Evolutionary conservation across 1,140 invertebrate species (phyloP).

Genomic region (Zaprionus vittiger): DNA sequence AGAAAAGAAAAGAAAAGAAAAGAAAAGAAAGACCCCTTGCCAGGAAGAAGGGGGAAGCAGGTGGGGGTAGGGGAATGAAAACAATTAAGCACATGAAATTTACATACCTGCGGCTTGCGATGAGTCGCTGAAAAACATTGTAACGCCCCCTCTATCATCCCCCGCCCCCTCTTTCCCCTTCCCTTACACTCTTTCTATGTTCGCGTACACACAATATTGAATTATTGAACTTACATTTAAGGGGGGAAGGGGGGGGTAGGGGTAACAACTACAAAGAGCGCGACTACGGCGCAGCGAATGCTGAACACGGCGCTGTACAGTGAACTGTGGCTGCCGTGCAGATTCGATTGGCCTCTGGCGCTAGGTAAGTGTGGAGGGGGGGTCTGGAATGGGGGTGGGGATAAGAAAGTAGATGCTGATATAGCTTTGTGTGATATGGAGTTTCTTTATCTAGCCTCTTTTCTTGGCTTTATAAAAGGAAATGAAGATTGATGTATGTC

Average conservation of each 20-base stretch:
- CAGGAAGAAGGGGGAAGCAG: constrained; percentile 20
- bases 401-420: neutral
- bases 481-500: neutral
- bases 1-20: constrained; percentile 10
- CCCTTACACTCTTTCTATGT: neutral
- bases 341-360: constrained; percentile 8
- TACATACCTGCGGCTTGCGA: constrained; percentile 74
- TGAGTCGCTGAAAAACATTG: constrained; percentile 65
- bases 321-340: constrained; percentile 3
- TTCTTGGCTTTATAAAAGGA: neutral
- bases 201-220: constrained; percentile 9
- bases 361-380: neutral
- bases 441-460: neutral
- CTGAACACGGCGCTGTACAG: constrained; percentile 1
- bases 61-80: constrained; percentile 29
- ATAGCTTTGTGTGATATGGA: neutral
- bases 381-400: neutral
- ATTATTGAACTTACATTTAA: neutral
- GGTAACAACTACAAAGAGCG: constrained; percentile 17
- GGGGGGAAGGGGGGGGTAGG: neutral
- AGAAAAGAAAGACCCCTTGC: constrained; percentile 31
- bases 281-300: constrained; percentile 14
- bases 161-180: neutral
- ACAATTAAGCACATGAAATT: constrained; percentile 75
- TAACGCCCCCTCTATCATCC: neutral